Evolutionary conservation across 37 sponge, comb jelly and placozoan species (phyloP).

Genomic region (Eunapius fragilis): DNA sequence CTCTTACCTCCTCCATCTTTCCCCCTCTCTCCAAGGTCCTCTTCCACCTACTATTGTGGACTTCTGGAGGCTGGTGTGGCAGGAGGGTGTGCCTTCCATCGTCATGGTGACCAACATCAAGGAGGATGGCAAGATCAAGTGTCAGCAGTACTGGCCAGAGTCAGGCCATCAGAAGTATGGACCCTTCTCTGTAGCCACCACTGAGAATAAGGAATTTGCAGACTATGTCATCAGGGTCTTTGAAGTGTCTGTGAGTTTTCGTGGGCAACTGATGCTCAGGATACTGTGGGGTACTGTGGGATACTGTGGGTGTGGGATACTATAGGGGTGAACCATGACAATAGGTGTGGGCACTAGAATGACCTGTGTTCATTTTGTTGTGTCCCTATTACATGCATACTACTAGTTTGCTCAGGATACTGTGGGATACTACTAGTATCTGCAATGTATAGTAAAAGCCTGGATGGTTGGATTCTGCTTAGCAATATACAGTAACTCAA

Average conservation of each 20-base stretch:
- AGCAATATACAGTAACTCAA: too few species aligned
- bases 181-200: conserved; percentile 44
- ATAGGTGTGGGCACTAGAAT: too few species aligned
- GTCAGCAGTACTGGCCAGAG: conserved; percentile 78
- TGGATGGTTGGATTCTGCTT: too few species aligned
- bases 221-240: conserved; percentile 57
- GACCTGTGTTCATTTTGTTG: too few species aligned
- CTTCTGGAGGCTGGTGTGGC: conserved; percentile 81
- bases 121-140: conserved; percentile 70
- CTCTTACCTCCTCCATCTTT: not conserved
- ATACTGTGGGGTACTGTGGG: too few species aligned
- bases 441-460: not conserved
- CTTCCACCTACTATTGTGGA: conserved; percentile 52
- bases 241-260: conserved; percentile 17
- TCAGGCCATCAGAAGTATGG: conserved; percentile 35
- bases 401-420: too few species aligned
- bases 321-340: too few species aligned
- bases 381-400: too few species aligned
- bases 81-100: conserved; percentile 53
- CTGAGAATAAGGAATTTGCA: conserved; percentile 42
- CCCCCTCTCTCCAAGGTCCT: conserved; percentile 55
- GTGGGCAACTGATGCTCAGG: not conserved
- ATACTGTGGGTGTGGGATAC: too few species aligned
- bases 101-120: conserved; percentile 82
- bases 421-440: not conserved